Conservation (phyloP, 2,888 invertebrate species). For the Uropetala carovei region DNA sequence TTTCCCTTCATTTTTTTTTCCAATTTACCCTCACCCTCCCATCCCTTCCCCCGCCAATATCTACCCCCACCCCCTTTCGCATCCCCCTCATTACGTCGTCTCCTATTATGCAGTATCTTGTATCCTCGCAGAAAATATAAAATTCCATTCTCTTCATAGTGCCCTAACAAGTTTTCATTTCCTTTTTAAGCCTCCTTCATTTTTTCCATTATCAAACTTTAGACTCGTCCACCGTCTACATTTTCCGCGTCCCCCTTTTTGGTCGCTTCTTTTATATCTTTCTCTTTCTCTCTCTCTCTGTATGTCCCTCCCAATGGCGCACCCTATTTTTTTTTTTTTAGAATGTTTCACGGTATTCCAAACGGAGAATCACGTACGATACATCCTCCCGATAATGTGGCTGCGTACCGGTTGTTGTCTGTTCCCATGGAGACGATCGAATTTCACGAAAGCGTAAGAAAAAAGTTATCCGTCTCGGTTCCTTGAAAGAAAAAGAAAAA, state of each 20-base stretch:
- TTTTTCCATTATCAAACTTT: conserved; percentile 24
- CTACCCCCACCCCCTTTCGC: background rate
- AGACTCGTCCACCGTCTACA: background rate
- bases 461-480: no score
- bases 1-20: background rate
- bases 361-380: background rate
- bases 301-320: background rate
- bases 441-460: no score
- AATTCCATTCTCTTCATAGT: conserved; percentile 12
- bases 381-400: background rate
- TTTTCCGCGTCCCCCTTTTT: no score
- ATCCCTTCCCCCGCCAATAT: background rate
- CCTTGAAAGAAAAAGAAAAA: no score
- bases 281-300: background rate
- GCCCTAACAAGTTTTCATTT: background rate
- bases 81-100: background rate
- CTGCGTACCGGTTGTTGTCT: background rate
- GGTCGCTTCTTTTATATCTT: background rate
- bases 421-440: background rate
- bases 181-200: background rate
- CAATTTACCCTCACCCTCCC: background rate
- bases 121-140: conserved; percentile 21
- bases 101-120: background rate
- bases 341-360: background rate
- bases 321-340: background rate